Evolutionary conservation across 1,140 invertebrate species (phyloP), one percentile per base, ranked within the genome.

Genomic region (Lordiphosa stackelbergi): DNA sequence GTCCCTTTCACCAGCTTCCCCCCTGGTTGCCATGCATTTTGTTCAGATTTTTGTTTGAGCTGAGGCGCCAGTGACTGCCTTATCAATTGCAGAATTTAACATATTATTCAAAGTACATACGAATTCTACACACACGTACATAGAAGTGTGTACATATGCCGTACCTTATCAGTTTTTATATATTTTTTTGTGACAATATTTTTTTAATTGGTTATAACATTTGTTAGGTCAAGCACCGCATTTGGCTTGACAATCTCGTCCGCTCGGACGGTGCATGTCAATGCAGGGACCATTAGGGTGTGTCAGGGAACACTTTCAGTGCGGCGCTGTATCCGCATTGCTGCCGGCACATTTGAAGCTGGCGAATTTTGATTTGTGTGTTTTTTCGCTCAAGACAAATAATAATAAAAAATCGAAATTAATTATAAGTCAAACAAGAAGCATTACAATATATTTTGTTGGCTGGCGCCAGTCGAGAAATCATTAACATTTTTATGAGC

Each of bases 401-500:
- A 75, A 77, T 77, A 75, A 77, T 77, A 75, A 68, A 72, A 77
- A 70, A 83, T 83, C 64, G 54, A 81, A 81, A 81, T 81, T 81
- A 81, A 81, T 81, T 81, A 83, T 81, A 81, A 81, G 73, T 81
- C 77, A 81, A 81, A 83, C 77, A 81, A 83, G 77, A 81, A 81
- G 78, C 77, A 81, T 81, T 81, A 81, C 77, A 78, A 73, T 68
- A 69, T 19, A 71, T 71, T 63, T 68, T 71, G 28, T 43, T 47
- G 72, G 59, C 72, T 81, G 77, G 77, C 77, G 77, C 77, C 77
- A 81, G 74, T 69, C 74, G 48, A 69, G 69, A 81, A 74, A 81
- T 83, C 77, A 81, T 81, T 81, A 81, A 81, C 77, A 81, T 83
- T 81, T 81, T 81, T 81, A 81, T 81, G 77, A 83, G 69, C 75